Evolutionary conservation across 2,888 invertebrate genomes (phyloP), one percentile per base, ranked within the genome.

Genomic region (Congeria kusceri): DNA sequence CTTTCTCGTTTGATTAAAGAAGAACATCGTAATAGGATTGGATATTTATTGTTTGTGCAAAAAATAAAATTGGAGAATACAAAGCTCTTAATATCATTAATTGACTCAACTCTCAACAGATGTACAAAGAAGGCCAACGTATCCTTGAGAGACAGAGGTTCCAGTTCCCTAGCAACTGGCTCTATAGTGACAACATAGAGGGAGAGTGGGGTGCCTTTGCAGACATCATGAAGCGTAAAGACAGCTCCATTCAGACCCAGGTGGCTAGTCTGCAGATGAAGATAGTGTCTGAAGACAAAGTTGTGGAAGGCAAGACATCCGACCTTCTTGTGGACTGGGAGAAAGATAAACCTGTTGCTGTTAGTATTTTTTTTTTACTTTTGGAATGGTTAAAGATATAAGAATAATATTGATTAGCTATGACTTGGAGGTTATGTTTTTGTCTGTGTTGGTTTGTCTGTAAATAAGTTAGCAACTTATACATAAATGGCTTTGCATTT

Each of bases 201-300:
- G 99, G 99, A 1, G 99, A 99, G 95, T 99, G 99, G 99, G 97
- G 98, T 59, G 99, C 99, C 0, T 99, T 99, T 93, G 98, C 98
- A 92, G 99, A 99, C 94, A 99, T 99, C 80, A 98, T 99, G 94
- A 97, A 98, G 92, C 96, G 99, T 70, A 99, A 99, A 94, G 99
- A 99, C 93, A 97, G 98, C 0, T 92, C 93, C 70, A 93, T 93
- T 59, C 92, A 92, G 87, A 92, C 92, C 28, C 93, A 93, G 83
- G 92, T 93, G 56, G 93, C 93, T 58, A 91, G 91, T 84, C 95
- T 99, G 65, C 99, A 99, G 94, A 97, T 98, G 94, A 99, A 99
- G 94, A 99, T 99, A 86, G 97, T 99, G 47, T 97, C 98, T 0
- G 99, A 99, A 94, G 99, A 99, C 94, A 98, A 99, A 93, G 97